These are phyloP conservation scores for Cryptophagus acutangulus DNA, from an alignment of 2,888 invertebrate species.

Conservation along the genomic window DNA sequence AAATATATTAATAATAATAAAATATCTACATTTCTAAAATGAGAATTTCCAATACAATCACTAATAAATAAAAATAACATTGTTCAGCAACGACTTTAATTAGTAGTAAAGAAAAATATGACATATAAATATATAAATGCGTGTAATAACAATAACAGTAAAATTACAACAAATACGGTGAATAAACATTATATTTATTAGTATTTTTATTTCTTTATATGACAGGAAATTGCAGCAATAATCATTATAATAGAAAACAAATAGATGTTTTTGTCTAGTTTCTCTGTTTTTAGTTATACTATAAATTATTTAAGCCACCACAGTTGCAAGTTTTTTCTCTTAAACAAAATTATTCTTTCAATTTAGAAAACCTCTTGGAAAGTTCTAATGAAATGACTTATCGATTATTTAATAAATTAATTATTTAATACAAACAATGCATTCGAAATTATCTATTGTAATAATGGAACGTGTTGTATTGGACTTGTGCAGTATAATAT, in stretches of 20 bases:
- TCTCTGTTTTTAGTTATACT: not conserved
- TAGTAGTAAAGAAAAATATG: too few species aligned
- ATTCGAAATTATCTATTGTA: constrained; percentile 20
- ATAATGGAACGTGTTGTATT: constrained; percentile 5
- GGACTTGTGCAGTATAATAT: constrained; percentile 1
- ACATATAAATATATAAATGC: too few species aligned
- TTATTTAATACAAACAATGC: constrained; percentile 22
- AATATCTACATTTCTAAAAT: not conserved
- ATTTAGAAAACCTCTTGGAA: constrained; percentile 2
- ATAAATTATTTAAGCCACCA: not conserved
- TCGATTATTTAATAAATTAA: constrained; percentile 23
- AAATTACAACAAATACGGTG: constrained; percentile 32
- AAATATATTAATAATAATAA: too few species aligned
- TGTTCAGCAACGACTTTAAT: too few species aligned
- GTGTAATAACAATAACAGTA: constrained; percentile 35
- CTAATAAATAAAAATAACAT: not conserved
- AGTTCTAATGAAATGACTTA: constrained; percentile 3
- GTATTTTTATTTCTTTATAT: constrained; percentile 34
- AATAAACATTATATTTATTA: constrained; percentile 34
- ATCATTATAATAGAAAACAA: constrained; percentile 31
- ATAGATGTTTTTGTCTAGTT: constrained; percentile 11
- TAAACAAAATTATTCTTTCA: not conserved
- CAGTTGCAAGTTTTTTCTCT: not conserved
- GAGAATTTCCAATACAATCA: not conserved
- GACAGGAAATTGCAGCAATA: constrained; percentile 36